Conservation (phyloP, 2,888 invertebrate genomes). For the Mermis nigrescens region DNA sequence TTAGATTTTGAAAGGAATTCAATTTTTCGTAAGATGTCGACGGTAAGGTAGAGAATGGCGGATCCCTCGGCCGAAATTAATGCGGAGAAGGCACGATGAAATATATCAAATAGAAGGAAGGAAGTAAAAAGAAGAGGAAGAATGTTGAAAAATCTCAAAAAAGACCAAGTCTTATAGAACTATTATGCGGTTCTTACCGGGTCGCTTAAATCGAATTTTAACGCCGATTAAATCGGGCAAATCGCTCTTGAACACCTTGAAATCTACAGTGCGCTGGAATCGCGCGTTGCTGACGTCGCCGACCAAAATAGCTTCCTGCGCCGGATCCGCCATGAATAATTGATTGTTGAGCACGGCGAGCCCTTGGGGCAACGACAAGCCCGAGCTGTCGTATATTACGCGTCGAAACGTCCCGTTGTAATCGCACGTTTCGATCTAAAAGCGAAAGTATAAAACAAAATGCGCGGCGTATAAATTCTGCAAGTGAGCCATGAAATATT, state of each 20-base stretch:
- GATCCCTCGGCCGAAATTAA: too few relatives aligned
- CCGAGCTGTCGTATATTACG: constrained; percentile 46
- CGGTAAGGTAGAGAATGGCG: too few relatives aligned
- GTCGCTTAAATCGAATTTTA: constrained; percentile 65
- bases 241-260: constrained; percentile 59
- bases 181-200: constrained; percentile 34
- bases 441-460: neutral
- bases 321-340: constrained; percentile 67
- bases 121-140: too few relatives aligned
- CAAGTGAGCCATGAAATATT: too few relatives aligned
- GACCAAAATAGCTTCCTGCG: constrained; percentile 45
- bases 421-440: constrained; percentile 31
- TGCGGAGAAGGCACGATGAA: too few relatives aligned
- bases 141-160: too few relatives aligned
- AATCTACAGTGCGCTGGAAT: constrained; percentile 5
- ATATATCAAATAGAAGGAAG: too few relatives aligned
- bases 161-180: too few relatives aligned
- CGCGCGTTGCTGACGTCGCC: neutral
- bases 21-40: too few relatives aligned
- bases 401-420: constrained; percentile 47
- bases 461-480: too few relatives aligned
- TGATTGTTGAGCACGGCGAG: constrained; percentile 60
- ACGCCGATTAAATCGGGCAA: constrained; percentile 49
- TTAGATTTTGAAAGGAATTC: too few relatives aligned
- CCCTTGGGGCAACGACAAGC: constrained; percentile 57